Evolutionary conservation across 2,113 vertebrate genomes (phyloP).

Genomic region (Solea senegalensis): DNA sequence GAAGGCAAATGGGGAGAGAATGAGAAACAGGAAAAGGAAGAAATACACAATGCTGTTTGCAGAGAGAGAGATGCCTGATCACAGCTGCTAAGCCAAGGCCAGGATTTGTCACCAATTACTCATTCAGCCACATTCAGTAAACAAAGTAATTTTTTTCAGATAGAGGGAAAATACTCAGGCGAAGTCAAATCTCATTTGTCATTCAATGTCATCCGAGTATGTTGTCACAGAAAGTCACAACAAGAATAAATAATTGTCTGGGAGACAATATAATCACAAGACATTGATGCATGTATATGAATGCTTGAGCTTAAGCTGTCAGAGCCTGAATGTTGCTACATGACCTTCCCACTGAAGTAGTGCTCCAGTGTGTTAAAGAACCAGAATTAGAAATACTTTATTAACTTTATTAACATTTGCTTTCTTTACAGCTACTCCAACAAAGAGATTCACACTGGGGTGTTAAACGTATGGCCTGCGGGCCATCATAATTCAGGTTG

Average conservation of each 20-base stretch:
- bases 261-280: not conserved
- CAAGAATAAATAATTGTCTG: not conserved
- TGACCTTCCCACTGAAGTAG: conserved; percentile 1
- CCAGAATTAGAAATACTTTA: too few relatives aligned
- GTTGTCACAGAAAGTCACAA: not conserved
- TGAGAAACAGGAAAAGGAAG: conserved; percentile 53
- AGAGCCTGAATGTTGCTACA: not conserved
- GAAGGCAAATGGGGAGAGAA: conserved; percentile 27
- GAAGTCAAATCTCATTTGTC: not conserved
- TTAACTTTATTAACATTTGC: too few relatives aligned
- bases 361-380: not conserved
- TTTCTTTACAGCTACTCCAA: too few relatives aligned
- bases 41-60: conserved; percentile 55
- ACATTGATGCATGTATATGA: not conserved
- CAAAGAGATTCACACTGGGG: too few relatives aligned
- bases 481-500: too few relatives aligned
- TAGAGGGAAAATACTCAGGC: conserved; percentile 23
- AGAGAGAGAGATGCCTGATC: conserved; percentile 41
- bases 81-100: conserved; percentile 21
- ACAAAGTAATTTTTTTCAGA: conserved; percentile 27
- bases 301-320: not conserved
- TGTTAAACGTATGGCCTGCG: too few relatives aligned
- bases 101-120: conserved; percentile 41
- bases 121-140: conserved; percentile 21
- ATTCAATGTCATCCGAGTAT: not conserved